These are phyloP conservation scores for Neolamprologus hecqui DNA, from an alignment of 2,113 vertebrate genomes.

Conservation along the genomic window DNA sequence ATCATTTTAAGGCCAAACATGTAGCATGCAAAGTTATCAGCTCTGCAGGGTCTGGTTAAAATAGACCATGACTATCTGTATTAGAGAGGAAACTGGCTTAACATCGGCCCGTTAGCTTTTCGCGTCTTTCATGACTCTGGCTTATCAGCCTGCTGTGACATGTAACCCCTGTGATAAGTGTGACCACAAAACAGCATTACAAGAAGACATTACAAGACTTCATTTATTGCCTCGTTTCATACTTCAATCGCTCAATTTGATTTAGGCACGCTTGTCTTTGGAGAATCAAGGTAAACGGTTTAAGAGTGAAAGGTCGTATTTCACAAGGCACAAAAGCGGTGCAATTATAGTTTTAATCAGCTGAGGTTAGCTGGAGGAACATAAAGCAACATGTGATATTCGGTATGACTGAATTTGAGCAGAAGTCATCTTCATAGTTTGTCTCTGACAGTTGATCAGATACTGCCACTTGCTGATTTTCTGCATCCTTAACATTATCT, in stretches of 20 bases:
- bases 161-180: slow-evolving; percentile 7
- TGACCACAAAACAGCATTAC: slow-evolving; percentile 9
- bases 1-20: background rate
- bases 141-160: slow-evolving; percentile 5
- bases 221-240: slow-evolving; percentile 16
- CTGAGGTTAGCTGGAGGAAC: background rate
- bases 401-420: background rate
- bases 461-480: background rate
- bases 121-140: slow-evolving; percentile 11
- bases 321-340: background rate
- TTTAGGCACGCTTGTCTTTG: slow-evolving; percentile 2
- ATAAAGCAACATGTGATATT: background rate
- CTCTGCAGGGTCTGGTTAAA: slow-evolving; percentile 19
- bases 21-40: slow-evolving; percentile 18
- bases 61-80: slow-evolving; percentile 55
- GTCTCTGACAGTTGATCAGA: slow-evolving; percentile 1
- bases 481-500: background rate
- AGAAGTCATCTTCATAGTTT: background rate
- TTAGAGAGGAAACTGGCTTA: background rate
- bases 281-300: background rate
- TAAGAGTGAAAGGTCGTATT: slow-evolving; percentile 11
- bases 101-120: background rate
- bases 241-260: background rate
- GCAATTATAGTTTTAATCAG: slow-evolving; percentile 28
- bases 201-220: slow-evolving; percentile 10